Percentiles rank a stretch among this genome's conserved stretches.
Conservation (phyloP, 2,797 vertebrate genomes). For the Danionella dracula region DNA sequence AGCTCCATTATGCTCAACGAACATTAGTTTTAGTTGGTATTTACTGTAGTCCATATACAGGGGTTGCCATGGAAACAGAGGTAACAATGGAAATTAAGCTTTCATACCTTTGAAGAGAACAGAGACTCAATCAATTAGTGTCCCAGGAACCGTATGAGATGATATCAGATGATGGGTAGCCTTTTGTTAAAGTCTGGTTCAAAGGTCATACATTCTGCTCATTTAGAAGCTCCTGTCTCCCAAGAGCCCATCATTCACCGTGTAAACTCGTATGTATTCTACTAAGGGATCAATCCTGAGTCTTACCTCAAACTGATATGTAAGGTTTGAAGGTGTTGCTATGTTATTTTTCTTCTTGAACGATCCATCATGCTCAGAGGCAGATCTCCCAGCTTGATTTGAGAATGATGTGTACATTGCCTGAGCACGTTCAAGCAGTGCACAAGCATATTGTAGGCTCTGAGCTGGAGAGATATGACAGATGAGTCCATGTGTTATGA, state of each 20-base stretch:
- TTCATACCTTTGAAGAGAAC: background rate
- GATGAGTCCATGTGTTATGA: slow-evolving; percentile 5
- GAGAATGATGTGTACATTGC: background rate
- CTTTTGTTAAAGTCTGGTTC: slow-evolving; percentile 5
- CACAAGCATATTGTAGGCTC: background rate
- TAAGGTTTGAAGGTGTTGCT: slow-evolving; percentile 4
- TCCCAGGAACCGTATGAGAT: background rate
- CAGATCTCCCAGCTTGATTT: background rate
- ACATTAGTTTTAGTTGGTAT: background rate
- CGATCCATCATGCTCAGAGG: background rate
- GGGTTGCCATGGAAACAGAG: slow-evolving; percentile 1
- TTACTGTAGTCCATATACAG: background rate
- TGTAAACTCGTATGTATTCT: background rate
- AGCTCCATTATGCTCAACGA: background rate
- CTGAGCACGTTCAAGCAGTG: background rate
- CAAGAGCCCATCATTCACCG: slow-evolving; percentile 9
- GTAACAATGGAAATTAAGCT: slow-evolving; percentile 11
- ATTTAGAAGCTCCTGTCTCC: slow-evolving; percentile 5
- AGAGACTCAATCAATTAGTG: background rate
- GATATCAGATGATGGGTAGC: background rate
- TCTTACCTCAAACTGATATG: background rate
- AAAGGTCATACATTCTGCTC: slow-evolving; percentile 1
- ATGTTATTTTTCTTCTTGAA: slow-evolving; percentile 2
- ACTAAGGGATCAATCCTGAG: background rate
- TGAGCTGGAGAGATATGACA: background rate